Evolutionary conservation across 1,140 invertebrate species (phyloP), one percentile per base, ranked within the genome.

Genomic region (Potamilus streckersoni): DNA sequence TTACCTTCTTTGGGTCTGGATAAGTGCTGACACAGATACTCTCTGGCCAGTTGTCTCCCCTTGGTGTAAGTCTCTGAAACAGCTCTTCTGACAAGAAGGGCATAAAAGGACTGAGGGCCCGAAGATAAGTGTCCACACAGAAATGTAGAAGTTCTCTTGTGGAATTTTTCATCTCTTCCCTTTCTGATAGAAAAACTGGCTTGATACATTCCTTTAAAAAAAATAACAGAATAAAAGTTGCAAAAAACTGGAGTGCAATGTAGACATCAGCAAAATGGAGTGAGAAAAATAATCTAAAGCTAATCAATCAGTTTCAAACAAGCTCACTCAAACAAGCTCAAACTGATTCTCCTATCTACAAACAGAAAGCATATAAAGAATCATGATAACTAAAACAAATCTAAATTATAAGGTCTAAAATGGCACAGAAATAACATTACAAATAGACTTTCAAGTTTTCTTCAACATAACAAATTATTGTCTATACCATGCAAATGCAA

Each of bases 181-280:
- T 91, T 11, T 92, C 74, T 66, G 82, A 84, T 84, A 85, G 84
- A 83, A 91, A 83, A 92, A 88, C 88, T 90, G 86, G 89, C 88
- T 94, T 95, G 61, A 91, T 92, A 68, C 91, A 93, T 92, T 93
- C 94, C 93, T 93, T 23, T 23, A 81, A 60, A 81, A 69, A 56
- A 63, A 73, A 56, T n/a, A 66, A 16, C 49, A 14, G 6, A 60
- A 70, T 57, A n/a, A 49, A 49, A 49, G 11, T 11, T 49, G 38
- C 11, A 49, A 6, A 49, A 49, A 49, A 49, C 38, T 49, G 38
- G n/a, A 56, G 16, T 38, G 17, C 31, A 31, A 16, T 55, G 19
- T 15, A 69, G 31, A 55, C 16, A 16, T 69, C 38, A 55, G 55
- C 31, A 12, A 66, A 16, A 31, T 23, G n/a, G 4, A 23, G 23